These are phyloP conservation scores for Oxycera nigricornis DNA, from an alignment of 2,888 invertebrate species.

Conservation along the genomic window DNA sequence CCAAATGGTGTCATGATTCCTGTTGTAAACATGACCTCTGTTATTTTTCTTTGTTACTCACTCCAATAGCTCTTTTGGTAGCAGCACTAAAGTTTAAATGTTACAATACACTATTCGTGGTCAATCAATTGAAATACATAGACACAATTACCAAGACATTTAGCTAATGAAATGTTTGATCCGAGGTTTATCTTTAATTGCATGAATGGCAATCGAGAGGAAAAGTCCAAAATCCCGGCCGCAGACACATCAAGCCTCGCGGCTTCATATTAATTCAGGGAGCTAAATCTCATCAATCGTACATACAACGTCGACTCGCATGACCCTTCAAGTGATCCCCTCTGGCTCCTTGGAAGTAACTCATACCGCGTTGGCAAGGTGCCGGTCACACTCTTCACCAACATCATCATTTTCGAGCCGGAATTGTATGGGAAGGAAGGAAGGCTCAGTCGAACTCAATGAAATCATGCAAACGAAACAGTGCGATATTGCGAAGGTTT, in stretches of 20 bases:
- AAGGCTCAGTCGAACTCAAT: not conserved
- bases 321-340: constrained; percentile 35
- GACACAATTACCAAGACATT: not conserved
- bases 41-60: too few species aligned
- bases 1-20: too few species aligned
- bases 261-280: constrained; percentile 42
- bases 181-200: not conserved
- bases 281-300: constrained; percentile 43
- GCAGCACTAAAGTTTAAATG: too few species aligned
- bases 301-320: constrained; percentile 32
- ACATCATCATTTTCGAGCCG: not conserved
- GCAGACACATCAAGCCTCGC: constrained; percentile 38
- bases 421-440: not conserved
- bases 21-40: too few species aligned
- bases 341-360: constrained; percentile 25
- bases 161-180: constrained; percentile 14
- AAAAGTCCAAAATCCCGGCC: not conserved
- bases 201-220: not conserved
- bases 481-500: too few species aligned
- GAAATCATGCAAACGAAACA: too few species aligned
- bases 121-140: not conserved
- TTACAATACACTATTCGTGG: too few species aligned
- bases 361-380: constrained; percentile 9
- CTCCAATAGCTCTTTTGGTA: too few species aligned
- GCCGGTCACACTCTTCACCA: not conserved